A percentile compares a stretch with the other conserved stretches of the same genome.
phyloP scores from a whole-genome alignment of 2,797 vertebrate genomes.

The Amphiprion clarkii region DNA sequence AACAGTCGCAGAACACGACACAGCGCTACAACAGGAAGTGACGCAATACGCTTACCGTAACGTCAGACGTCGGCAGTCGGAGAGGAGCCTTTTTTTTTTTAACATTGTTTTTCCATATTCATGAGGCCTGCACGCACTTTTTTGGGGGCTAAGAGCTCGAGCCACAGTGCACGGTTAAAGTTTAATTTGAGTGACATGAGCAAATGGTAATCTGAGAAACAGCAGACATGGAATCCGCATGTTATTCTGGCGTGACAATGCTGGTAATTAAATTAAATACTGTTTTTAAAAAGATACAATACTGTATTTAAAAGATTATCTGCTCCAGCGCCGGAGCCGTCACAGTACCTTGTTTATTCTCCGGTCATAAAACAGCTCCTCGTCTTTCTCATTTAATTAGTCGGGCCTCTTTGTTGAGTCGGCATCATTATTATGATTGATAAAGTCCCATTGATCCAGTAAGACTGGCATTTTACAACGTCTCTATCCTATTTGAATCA shows the following conservation, averaged over 20 bases:
- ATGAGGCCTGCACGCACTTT: conserved; percentile 52
- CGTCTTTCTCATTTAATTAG: conserved; percentile 72
- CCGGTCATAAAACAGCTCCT: conserved; percentile 46
- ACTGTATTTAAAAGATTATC: conserved; percentile 77
- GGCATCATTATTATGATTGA: conserved; percentile 78
- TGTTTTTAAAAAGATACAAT: conserved; percentile 68
- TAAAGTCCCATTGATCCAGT: conserved; percentile 76
- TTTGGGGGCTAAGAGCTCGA: conserved; percentile 16
- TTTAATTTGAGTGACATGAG: conserved; percentile 60
- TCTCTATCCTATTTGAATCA: conserved; percentile 57
- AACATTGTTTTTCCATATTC: conserved; percentile 66
- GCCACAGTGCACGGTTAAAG: conserved; percentile 59
- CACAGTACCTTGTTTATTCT: conserved; percentile 67
- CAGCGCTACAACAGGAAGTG: too few species aligned
- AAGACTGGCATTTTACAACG: conserved; percentile 54
- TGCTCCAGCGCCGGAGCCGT: conserved; percentile 39
- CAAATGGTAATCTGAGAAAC: conserved; percentile 9
- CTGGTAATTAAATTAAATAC: conserved; percentile 69
- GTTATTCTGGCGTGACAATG: conserved; percentile 27
- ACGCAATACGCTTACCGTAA: too few species aligned
- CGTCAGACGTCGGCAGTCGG: too few species aligned
- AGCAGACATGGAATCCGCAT: background rate
- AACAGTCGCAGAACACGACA: too few species aligned
- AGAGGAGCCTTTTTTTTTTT: conserved; percentile 22
- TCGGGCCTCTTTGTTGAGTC: conserved; percentile 50